These are phyloP conservation scores for Mythimna albipuncta DNA, from an alignment of 2,888 invertebrate species.

Conservation along the genomic window DNA sequence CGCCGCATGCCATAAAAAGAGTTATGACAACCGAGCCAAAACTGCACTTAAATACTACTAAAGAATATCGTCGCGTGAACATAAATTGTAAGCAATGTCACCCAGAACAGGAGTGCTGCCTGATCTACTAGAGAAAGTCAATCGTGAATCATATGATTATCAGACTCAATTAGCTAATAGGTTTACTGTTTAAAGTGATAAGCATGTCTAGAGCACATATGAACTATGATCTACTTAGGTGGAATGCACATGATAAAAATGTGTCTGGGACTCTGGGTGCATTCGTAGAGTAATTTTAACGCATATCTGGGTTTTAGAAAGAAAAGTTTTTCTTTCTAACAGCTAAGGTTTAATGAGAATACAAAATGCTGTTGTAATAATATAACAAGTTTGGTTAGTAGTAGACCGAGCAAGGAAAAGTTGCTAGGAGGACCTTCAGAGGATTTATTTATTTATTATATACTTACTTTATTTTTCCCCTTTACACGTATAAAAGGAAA, in stretches of 20 bases:
- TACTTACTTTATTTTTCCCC: no score
- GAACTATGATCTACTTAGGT: slow-evolving; percentile 10
- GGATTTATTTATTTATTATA: no score
- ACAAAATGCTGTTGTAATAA: no score
- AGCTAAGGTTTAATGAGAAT: no score
- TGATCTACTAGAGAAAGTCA: slow-evolving; percentile 34
- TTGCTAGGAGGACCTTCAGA: no score
- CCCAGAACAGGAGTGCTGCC: not conserved
- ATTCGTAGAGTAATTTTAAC: not conserved
- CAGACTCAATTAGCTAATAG: slow-evolving; percentile 1
- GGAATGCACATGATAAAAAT: not conserved
- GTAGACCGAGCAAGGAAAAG: no score
- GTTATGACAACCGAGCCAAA: not conserved
- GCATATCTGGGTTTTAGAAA: not conserved
- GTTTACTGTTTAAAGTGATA: slow-evolving; percentile 21
- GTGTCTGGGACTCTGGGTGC: not conserved
- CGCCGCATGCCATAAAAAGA: not conserved
- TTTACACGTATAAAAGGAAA: no score
- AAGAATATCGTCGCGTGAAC: slow-evolving; percentile 1
- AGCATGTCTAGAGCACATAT: slow-evolving; percentile 14
- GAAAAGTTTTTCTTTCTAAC: no score
- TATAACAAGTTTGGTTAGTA: no score
- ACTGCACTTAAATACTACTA: not conserved
- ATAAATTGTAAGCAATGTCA: slow-evolving; percentile 12
- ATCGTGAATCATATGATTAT: slow-evolving; percentile 23